Evolutionary conservation across 2,797 vertebrate genomes (phyloP).

Genomic region (Gambelia wislizenii): DNA sequence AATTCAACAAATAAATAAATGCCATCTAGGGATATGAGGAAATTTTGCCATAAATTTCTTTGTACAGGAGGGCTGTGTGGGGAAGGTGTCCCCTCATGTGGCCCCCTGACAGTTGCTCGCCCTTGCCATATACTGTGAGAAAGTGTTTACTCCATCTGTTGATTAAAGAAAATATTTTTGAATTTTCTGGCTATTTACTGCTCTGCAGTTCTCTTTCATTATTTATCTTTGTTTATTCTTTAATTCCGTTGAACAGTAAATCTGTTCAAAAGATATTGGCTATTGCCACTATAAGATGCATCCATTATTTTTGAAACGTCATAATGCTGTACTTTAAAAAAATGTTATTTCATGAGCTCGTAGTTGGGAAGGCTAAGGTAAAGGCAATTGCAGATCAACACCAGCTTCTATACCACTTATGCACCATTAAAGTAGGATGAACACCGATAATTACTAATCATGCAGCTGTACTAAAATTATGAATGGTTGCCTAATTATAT

Average conservation of each 20-base stretch:
- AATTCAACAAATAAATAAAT: too few species aligned
- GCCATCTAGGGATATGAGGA: too few species aligned
- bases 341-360: neutral
- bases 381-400: neutral
- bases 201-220: neutral
- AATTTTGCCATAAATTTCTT: too few species aligned
- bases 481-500: neutral
- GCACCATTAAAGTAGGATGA: neutral
- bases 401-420: neutral
- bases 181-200: neutral
- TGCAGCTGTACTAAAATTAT: neutral
- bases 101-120: too few species aligned
- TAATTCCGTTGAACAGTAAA: neutral
- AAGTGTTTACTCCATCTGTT: neutral
- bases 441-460: neutral
- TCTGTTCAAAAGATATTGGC: neutral
- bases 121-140: neutral
- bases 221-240: neutral
- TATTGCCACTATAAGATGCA: neutral
- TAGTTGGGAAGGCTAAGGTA: neutral
- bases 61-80: too few species aligned
- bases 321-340: neutral
- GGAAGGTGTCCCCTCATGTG: too few species aligned
- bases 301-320: too few species aligned
- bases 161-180: neutral